Evolutionary conservation across 1,140 invertebrate genomes (phyloP), one percentile per base, ranked within the genome.

Genomic region (Acyrthosiphon pisum): DNA sequence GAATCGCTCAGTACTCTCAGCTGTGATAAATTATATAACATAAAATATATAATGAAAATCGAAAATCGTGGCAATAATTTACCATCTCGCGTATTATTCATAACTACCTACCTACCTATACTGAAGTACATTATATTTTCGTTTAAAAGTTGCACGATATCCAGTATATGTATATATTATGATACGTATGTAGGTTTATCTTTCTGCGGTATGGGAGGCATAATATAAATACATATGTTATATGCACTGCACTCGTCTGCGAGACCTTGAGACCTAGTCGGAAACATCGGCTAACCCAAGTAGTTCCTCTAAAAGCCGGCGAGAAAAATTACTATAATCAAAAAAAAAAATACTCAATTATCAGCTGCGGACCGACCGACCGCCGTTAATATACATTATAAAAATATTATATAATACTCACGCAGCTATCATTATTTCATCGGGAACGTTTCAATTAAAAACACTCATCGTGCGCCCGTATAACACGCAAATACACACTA

Each of bases 391-490:
- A 46, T 46, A 46, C 0, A 46, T 46, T 46, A 81, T 84, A 11
- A 48, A 9, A 48, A 9, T 11, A 84, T 26, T 30, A 30, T 84
- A 84, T 44, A 11, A 84, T 41, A 30, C 37, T 84, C 41, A 3
- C 22, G 22, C 60, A 18, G 60, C 60, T 35, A 76, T 76, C 60
- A 76, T 76, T 76, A 35, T 76, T n/a, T n/a, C 60, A 76, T 76
- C 60, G 35, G 35, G 76, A 83, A 37, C 76, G 35, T 83, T 83
- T 83, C 76, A 83, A 83, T 83, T 83, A 83, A 83, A 83, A 35
- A 83, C 76, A 76, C n/a, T n/a, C 60, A n/a, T 76, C 60, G 60
- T n/a, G 60, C 3, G 60, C 60, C 60, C 60, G 60, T 76, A 76
- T 76, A 18, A n/a, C 14, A 35, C 60, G n/a, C 7, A 76, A 6